phyloP scores from a whole-genome alignment of 2,888 invertebrate species.

The Smittia aterrima region DNA sequence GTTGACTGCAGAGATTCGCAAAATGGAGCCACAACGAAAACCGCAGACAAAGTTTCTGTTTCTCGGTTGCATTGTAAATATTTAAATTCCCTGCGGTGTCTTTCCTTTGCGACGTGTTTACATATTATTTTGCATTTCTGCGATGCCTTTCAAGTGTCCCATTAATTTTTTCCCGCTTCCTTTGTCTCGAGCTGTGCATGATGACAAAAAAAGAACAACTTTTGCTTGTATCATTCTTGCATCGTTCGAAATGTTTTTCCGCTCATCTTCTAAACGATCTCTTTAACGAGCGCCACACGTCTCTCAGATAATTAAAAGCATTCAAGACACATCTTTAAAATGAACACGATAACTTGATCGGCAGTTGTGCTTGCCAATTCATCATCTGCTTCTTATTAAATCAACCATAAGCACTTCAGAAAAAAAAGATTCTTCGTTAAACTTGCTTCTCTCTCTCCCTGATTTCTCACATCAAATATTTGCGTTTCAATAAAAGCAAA shows the following conservation, averaged over 20 bases:
- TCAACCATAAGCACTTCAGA: background rate
- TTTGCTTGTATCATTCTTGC: no score
- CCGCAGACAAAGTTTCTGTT: background rate
- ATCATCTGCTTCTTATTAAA: slow-evolving; percentile 7
- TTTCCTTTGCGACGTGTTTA: background rate
- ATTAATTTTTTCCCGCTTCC: background rate
- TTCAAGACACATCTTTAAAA: background rate
- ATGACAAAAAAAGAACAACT: no score
- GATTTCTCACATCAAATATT: slow-evolving; percentile 17
- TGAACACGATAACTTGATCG: background rate
- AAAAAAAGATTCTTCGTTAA: background rate
- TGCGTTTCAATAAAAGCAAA: background rate
- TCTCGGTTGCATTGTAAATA: slow-evolving; percentile 8
- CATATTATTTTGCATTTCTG: background rate
- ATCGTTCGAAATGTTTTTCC: no score
- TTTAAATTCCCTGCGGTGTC: background rate
- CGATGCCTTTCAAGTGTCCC: background rate
- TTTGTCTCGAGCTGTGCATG: background rate
- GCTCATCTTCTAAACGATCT: background rate
- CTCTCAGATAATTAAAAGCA: background rate
- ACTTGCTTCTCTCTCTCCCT: background rate
- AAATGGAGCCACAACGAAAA: background rate
- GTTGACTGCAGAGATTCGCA: slow-evolving; percentile 1
- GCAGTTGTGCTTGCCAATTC: background rate
- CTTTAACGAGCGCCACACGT: background rate